Evolutionary conservation across 2,888 invertebrate genomes (phyloP).

Genomic region (Melinaea marsaeus): DNA sequence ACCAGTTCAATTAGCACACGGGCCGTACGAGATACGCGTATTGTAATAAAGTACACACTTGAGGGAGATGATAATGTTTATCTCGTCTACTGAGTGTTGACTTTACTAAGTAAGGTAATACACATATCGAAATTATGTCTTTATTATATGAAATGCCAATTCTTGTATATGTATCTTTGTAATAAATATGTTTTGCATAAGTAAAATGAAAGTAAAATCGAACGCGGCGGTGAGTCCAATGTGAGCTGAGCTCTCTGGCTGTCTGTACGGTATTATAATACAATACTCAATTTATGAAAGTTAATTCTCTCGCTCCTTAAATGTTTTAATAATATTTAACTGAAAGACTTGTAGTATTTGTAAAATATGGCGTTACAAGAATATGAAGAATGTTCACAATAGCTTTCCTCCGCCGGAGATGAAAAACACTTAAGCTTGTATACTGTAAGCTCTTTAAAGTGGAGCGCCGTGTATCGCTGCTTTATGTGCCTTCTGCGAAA

Average conservation of each 20-base stretch:
- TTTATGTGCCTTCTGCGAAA: not conserved
- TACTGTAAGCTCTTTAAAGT: slow-evolving; percentile 5
- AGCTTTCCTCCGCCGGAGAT: slow-evolving; percentile 11
- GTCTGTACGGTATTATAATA: no score
- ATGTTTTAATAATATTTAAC: not conserved
- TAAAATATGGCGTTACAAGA: slow-evolving; percentile 1
- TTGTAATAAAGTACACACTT: not conserved
- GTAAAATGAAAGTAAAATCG: no score
- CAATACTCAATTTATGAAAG: not conserved
- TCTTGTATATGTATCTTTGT: not conserved
- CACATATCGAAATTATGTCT: not conserved
- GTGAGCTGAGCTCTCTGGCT: no score
- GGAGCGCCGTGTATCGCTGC: slow-evolving; percentile 1
- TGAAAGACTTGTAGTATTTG: not conserved
- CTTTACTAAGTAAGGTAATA: slow-evolving; percentile 4
- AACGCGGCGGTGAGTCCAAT: no score
- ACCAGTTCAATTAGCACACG: slow-evolving; percentile 4
- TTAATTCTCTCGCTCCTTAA: not conserved
- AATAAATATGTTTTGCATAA: no score
- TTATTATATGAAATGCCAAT: not conserved
- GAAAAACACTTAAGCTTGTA: slow-evolving; percentile 9
- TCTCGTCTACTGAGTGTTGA: not conserved
- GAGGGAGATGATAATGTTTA: not conserved
- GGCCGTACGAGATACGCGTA: not conserved
- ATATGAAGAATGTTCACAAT: slow-evolving; percentile 9